Evolutionary conservation across 2,797 vertebrate genomes (phyloP).

Genomic region (Steatocranus sp.): DNA sequence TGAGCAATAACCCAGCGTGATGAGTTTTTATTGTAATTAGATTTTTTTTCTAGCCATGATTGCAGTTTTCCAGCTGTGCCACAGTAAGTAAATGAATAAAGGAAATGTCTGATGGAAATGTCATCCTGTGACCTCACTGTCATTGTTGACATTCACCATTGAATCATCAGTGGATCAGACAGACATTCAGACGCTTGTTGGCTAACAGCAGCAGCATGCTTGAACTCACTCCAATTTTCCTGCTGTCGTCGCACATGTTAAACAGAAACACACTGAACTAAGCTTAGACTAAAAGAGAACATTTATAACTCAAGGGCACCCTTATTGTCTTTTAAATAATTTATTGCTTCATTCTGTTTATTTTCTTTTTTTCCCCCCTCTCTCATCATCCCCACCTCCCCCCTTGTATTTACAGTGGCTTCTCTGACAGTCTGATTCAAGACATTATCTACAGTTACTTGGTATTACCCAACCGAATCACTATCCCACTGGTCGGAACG

Average conservation of each 20-base stretch:
- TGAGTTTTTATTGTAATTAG: background rate
- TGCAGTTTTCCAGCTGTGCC: constrained; percentile 12
- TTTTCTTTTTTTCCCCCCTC: background rate
- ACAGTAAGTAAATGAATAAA: background rate
- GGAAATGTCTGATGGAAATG: background rate
- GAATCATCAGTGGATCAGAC: constrained; percentile 25
- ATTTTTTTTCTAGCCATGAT: background rate
- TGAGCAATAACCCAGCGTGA: background rate
- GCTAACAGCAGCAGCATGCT: constrained; percentile 15
- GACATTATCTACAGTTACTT: constrained; percentile 94
- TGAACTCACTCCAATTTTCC: constrained; percentile 45
- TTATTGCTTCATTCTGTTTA: constrained; percentile 34
- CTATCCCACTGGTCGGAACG: constrained; percentile 90
- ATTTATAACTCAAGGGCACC: constrained; percentile 53
- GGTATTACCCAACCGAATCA: constrained; percentile 95
- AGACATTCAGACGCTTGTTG: constrained; percentile 16
- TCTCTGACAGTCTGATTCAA: constrained; percentile 92
- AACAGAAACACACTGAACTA: constrained; percentile 12
- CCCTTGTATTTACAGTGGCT: constrained; percentile 72
- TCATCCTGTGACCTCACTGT: background rate
- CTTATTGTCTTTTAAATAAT: constrained; percentile 41
- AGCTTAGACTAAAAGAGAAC: constrained; percentile 43
- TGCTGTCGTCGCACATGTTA: constrained; percentile 5
- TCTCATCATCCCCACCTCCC: background rate
- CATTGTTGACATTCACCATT: background rate